Evolutionary conservation across 2,888 invertebrate species (phyloP), one percentile per base, ranked within the genome.

Genomic region (Platycheirus rosarum): DNA sequence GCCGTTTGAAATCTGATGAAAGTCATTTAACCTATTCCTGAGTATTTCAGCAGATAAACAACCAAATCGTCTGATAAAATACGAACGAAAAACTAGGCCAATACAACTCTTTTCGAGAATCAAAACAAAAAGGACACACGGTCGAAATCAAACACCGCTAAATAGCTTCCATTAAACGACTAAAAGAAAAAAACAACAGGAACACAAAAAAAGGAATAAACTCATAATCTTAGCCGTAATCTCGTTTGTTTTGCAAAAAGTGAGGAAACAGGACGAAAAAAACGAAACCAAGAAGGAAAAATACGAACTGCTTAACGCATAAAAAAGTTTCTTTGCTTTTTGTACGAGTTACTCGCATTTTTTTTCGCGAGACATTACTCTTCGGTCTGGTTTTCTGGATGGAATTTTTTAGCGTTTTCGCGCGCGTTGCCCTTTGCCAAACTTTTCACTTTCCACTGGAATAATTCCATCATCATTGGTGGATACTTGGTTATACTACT

Each of bases 361-460:
- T 75, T 37, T 57, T 37, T 57, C 57, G 40, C 42, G 40, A 37
- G 32, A 37, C 13, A 18, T 48, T 46, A 26, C 49, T 40, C 13
- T 18, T 2, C 35, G 46, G 42, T 71, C 71, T 73, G 71, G 68
- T 16, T 48, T 71, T 66, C 29, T 71, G 48, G 23, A 29, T n/a
- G n/a, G n/a, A n/a, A n/a, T 37, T 51, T 65, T 70, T 48, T 70
- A 53, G 73, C 77, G 68, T 85, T 79, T 85, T 85, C 77, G 84
- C 84, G 80, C 78, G 75, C 85, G 76, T 74, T 85, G 85, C 85
- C 86, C 85, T 86, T 86, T 85, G 76, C 84, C 74, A 85, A 86
- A 86, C 85, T 86, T 86, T 87, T 87, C 87, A 86, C 87, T 86
- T 87, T 87, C 87, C 80, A 78, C 79, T 84, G 84, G 84, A 85